phyloP scores from a whole-genome alignment of 2,797 vertebrate species.

The Dendrocincla fuliginosa region DNA sequence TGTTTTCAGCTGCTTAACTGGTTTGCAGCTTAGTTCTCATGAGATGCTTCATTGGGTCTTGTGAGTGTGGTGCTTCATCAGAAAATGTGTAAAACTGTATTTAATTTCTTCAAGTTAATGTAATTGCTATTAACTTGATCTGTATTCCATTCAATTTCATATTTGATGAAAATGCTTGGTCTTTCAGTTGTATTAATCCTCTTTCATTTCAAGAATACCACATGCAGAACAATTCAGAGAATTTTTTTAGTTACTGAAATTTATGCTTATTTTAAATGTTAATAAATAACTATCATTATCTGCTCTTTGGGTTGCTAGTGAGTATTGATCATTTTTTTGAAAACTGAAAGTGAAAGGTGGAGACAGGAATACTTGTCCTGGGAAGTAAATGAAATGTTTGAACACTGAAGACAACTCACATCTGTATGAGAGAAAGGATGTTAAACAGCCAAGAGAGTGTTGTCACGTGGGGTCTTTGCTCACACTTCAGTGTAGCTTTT shows the following conservation, averaged over 20 bases:
- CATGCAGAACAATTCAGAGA: neutral
- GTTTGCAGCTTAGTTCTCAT: slow-evolving; percentile 26
- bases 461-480: neutral
- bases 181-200: slow-evolving; percentile 2
- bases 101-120: slow-evolving; percentile 55
- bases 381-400: neutral
- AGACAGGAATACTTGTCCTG: neutral
- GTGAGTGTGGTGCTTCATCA: slow-evolving; percentile 38
- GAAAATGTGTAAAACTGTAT: slow-evolving; percentile 7
- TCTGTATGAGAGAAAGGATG: neutral
- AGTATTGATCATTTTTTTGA: neutral
- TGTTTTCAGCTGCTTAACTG: neutral
- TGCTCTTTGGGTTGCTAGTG: slow-evolving; percentile 10
- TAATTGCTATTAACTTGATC: slow-evolving; percentile 48
- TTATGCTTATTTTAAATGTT: slow-evolving; percentile 46
- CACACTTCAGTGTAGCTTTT: neutral
- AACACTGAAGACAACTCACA: neutral
- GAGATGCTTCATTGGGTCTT: slow-evolving; percentile 32
- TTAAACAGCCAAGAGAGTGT: neutral
- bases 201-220: neutral
- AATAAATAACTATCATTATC: slow-evolving; percentile 48
- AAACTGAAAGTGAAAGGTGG: neutral
- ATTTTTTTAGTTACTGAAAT: slow-evolving; percentile 35
- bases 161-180: neutral
- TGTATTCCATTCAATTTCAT: slow-evolving; percentile 23